Evolutionary conservation across 2,888 invertebrate species (phyloP).

Genomic region (Smittia aterrima): DNA sequence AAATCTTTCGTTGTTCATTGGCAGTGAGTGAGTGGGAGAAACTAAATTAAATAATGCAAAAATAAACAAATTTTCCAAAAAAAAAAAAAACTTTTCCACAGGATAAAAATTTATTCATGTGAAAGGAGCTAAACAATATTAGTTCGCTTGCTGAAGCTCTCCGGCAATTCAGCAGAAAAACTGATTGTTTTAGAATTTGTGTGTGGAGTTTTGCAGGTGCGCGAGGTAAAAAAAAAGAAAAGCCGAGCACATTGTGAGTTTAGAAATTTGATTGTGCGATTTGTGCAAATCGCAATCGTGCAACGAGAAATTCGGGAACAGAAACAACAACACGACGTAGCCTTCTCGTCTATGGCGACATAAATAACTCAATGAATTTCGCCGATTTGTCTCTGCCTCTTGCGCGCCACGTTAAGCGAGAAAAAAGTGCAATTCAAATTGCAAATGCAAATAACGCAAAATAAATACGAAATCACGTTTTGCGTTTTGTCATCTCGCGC

Average conservation of each 20-base stretch:
- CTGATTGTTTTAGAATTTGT: slow-evolving; percentile 8
- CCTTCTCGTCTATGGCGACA: slow-evolving; percentile 2
- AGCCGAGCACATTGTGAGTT: not conserved
- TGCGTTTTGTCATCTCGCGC: not conserved
- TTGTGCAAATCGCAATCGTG: not conserved
- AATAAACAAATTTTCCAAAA: slow-evolving; percentile 36
- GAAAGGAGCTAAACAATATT: slow-evolving; percentile 38
- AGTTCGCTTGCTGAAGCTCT: not conserved
- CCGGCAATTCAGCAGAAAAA: slow-evolving; percentile 12
- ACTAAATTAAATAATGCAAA: slow-evolving; percentile 34
- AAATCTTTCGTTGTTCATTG: not conserved
- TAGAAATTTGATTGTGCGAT: slow-evolving; percentile 1
- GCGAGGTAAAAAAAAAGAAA: not conserved
- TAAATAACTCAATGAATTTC: slow-evolving; percentile 39
- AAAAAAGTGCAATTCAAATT: slow-evolving; percentile 31
- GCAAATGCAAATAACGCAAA: slow-evolving; percentile 26
- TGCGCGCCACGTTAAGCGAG: not conserved
- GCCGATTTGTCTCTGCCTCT: not conserved
- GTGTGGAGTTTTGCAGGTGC: not conserved
- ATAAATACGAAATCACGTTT: slow-evolving; percentile 28
- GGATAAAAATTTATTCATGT: slow-evolving; percentile 38
- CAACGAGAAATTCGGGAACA: no score
- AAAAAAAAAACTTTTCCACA: slow-evolving; percentile 3
- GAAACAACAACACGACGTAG: no score
- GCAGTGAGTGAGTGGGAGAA: not conserved